Percentiles rank a stretch among this genome's conserved stretches.
Evolutionary conservation across 2,888 invertebrate species (phyloP).

Genomic region (Ectemnius lituratus): DNA sequence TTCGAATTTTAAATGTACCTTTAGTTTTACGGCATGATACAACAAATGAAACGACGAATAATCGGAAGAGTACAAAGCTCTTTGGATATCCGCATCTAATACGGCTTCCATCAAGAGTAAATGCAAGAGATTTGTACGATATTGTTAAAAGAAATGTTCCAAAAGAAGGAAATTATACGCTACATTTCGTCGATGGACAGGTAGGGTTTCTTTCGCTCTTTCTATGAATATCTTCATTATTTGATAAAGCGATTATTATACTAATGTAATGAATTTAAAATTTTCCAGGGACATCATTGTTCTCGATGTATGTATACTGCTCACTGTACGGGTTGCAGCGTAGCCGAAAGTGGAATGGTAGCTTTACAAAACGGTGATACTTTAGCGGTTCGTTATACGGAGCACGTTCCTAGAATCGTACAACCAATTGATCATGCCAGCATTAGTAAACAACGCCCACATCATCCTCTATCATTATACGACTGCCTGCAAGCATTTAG

Average conservation of each 20-base stretch:
- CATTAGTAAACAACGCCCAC: conserved; percentile 78
- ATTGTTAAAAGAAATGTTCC: conserved; percentile 78
- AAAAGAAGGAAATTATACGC: conserved; percentile 77
- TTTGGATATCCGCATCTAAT: conserved; percentile 81
- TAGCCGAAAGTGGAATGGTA: conserved; percentile 78
- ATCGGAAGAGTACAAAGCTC: conserved; percentile 75
- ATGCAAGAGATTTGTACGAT: conserved; percentile 78
- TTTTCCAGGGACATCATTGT: conserved; percentile 80
- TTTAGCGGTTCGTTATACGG: conserved; percentile 78
- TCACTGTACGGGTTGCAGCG: conserved; percentile 81
- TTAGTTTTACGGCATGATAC: conserved; percentile 80
- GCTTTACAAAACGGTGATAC: conserved; percentile 80
- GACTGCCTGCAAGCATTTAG: conserved; percentile 83
- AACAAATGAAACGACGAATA: conserved; percentile 78
- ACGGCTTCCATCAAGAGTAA: conserved; percentile 79
- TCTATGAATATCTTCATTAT: conserved; percentile 5
- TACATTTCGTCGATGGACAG: conserved; percentile 81
- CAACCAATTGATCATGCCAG: conserved; percentile 78
- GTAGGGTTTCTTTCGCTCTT: conserved; percentile 68
- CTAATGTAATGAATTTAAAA: conserved; percentile 10
- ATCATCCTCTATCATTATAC: conserved; percentile 80
- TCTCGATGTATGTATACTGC: conserved; percentile 81
- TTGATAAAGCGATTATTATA: not conserved
- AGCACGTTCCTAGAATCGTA: conserved; percentile 73
- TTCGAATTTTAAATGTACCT: conserved; percentile 79